Conservation (phyloP, 92 coral and sea anemone species). For the Siderastrea siderea region DNA sequence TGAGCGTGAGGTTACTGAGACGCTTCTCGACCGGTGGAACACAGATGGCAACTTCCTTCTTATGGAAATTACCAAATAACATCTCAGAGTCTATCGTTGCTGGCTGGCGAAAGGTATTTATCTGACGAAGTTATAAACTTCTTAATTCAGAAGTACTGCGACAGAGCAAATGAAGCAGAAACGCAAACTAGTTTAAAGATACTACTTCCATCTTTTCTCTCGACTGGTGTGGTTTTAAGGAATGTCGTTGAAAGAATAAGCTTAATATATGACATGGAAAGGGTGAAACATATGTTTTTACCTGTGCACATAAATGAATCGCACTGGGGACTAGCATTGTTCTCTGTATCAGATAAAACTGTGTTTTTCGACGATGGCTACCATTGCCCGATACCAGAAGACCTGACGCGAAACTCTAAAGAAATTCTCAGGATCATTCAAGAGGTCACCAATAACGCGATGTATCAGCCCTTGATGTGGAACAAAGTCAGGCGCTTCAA, state of each 20-base stretch:
- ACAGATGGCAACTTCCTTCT: conserved; percentile 17
- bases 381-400: conserved; percentile 17
- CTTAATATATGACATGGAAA: conserved; percentile 11
- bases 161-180: conserved; percentile 33
- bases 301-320: conserved; percentile 50
- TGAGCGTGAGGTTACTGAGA: conserved; percentile 10
- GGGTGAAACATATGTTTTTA: conserved; percentile 34
- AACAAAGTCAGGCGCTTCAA: not conserved
- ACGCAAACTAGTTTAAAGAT: not conserved
- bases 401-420: not conserved
- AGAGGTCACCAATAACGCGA: not conserved
- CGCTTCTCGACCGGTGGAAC: conserved; percentile 55
- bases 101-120: conserved; percentile 56
- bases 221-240: conserved; percentile 38
- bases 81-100: conserved; percentile 38
- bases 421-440: conserved; percentile 1
- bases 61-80: conserved; percentile 37
- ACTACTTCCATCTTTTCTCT: conserved; percentile 40
- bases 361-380: conserved; percentile 53
- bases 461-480: not conserved
- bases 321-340: conserved; percentile 62
- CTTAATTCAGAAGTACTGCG: conserved; percentile 45
- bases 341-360: conserved; percentile 19
- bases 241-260: not conserved
- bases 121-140: conserved; percentile 57